Evolutionary conservation across 2,797 vertebrate genomes (phyloP).

Genomic region (Iguana delicatissima): DNA sequence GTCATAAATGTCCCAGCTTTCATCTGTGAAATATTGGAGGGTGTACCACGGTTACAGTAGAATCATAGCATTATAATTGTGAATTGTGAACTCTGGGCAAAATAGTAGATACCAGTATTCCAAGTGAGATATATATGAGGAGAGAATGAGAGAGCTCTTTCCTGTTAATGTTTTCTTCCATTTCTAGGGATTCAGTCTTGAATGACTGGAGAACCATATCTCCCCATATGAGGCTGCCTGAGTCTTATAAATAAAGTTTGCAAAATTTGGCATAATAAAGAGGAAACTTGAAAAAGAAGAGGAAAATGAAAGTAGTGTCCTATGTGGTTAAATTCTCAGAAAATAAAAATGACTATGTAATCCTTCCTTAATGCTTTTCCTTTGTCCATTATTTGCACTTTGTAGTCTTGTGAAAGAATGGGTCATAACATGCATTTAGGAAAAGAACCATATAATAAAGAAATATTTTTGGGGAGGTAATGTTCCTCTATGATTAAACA

Average conservation of each 20-base stretch:
- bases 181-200: too few species aligned
- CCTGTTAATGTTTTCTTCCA: neutral
- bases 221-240: too few species aligned
- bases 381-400: conserved; percentile 1
- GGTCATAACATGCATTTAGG: neutral
- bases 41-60: too few species aligned
- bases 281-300: neutral
- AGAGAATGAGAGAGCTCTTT: neutral
- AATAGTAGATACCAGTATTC: neutral
- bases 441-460: neutral
- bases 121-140: neutral
- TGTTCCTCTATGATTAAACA: neutral
- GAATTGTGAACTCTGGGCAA: neutral
- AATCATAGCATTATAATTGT: too few species aligned
- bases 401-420: neutral
- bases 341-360: neutral
- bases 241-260: neutral
- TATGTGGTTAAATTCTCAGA: neutral
- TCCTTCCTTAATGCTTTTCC: neutral
- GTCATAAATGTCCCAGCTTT: too few species aligned
- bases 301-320: neutral
- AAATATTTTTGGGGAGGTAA: neutral
- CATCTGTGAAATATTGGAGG: too few species aligned
- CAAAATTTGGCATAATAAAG: neutral
- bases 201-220: too few species aligned